Evolutionary conservation across 2,888 invertebrate genomes (phyloP).

Genomic region (Yponomeuta evonymella): DNA sequence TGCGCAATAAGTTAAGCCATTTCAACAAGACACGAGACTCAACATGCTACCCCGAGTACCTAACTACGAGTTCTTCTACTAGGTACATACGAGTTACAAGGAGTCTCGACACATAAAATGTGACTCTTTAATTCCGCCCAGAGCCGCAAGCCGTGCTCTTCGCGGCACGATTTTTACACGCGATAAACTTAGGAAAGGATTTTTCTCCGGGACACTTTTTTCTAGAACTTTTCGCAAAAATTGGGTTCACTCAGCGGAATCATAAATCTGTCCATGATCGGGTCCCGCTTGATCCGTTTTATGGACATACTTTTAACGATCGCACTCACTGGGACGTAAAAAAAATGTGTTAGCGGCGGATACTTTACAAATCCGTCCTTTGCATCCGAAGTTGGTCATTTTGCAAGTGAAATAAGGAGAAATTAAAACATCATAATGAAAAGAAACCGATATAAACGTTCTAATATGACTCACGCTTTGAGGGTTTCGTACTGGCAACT

Average conservation of each 20-base stretch:
- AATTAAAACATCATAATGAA: not conserved
- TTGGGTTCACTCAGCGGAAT: constrained; percentile 28
- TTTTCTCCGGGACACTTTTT: constrained; percentile 33
- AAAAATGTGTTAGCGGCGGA: constrained; percentile 7
- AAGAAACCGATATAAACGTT: not conserved
- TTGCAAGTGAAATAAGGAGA: not conserved
- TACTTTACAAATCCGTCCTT: constrained; percentile 9
- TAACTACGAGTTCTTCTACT: too few species aligned
- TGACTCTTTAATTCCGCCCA: constrained; percentile 43
- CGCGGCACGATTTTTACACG: constrained; percentile 49
- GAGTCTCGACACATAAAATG: constrained; percentile 22
- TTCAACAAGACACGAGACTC: not conserved
- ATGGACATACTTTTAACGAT: constrained; percentile 48
- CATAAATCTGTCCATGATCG: constrained; percentile 47
- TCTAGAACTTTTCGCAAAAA: constrained; percentile 14
- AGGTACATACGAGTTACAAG: not conserved
- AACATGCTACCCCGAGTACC: not conserved
- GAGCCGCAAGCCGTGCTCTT: constrained; percentile 27
- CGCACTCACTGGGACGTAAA: constrained; percentile 24
- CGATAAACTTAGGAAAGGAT: constrained; percentile 53
- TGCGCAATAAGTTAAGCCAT: not conserved
- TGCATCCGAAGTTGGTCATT: constrained; percentile 5
- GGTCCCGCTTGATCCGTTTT: constrained; percentile 44
- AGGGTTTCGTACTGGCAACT: too few species aligned
- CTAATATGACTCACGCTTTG: too few species aligned